Evolutionary conservation across 2,888 invertebrate genomes (phyloP), one percentile per base, ranked within the genome.

Genomic region (Cataglyphis livida): DNA sequence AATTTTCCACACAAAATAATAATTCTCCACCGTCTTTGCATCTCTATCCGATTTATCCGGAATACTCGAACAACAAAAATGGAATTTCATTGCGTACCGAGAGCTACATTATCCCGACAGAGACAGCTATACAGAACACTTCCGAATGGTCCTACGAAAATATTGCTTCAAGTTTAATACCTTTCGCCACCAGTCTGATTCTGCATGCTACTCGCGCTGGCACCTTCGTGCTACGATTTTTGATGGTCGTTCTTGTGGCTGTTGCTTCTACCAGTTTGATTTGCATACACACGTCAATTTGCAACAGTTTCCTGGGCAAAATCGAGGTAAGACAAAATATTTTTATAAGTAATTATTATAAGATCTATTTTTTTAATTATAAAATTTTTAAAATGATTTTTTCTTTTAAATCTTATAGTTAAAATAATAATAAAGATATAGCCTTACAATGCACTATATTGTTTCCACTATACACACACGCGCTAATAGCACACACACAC

Each of bases 281-380:
- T 0, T 97, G 97, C 91, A 95, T 96, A 0, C 95, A 96, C 85
- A 96, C 97, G 0, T 95, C 96, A 10, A 90, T 97, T 21, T 97
- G 97, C 91, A 95, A 95, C 4, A 96, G 96, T 71, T 1, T 21
- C 59, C 70, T 62, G n/a, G 9, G 2, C 6, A 51, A 51, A 86
- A 89, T 84, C 92, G 32, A 90, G 85, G 68, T 89, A 91, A 91
- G 74, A 86, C 92, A 82, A 93, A n/a, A 41, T 15, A 64, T 28
- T 25, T 73, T 6, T 6, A 12, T 6, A 64, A 10, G 18, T 15
- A 51, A 5, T 70, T 32, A 35, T 4, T 15, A 10, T 5, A 12
- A 54, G 4, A 18, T 0, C 5, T 57, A 59, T 38, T 57, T 18
- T 7, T 54, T 25, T 4, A 54, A 54, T 66, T 66, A 28, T 18